phyloP scores from a whole-genome alignment of 2,797 vertebrate genomes.

The Capromys pilorides region DNA sequence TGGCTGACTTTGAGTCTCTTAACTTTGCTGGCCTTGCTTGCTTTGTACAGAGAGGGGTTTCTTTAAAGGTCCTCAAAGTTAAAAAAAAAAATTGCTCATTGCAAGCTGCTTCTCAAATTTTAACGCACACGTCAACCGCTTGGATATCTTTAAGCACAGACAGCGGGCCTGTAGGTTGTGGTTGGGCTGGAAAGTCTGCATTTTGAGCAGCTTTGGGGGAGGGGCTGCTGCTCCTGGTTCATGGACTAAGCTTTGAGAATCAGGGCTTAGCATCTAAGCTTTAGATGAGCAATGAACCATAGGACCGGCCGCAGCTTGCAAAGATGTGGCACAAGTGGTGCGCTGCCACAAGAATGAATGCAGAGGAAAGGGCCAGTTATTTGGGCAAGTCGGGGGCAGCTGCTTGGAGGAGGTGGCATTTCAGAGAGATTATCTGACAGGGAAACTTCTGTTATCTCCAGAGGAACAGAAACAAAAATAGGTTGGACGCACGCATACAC shows the following conservation, averaged over 20 bases:
- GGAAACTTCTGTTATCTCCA: neutral
- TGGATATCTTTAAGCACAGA: neutral
- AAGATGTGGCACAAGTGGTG: neutral
- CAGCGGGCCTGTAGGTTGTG: neutral
- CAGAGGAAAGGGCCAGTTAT: neutral
- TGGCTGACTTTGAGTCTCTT: neutral
- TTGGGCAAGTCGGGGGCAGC: neutral
- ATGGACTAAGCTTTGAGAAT: neutral
- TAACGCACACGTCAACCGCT: too few relatives aligned
- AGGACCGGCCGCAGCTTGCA: neutral
- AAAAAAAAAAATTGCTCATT: neutral
- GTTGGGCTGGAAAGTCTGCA: neutral
- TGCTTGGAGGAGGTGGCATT: neutral
- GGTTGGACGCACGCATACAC: neutral
- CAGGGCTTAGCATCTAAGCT: neutral
- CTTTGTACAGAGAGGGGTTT: neutral
- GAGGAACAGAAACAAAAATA: neutral
- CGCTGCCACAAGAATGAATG: neutral
- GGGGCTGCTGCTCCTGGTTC: neutral
- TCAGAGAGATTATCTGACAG: neutral
- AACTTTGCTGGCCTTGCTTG: neutral
- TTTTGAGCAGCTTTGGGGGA: neutral
- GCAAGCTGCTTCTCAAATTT: neutral
- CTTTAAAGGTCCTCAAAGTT: neutral
- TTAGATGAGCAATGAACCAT: neutral